Percentiles rank a stretch among this genome's conserved stretches.
Conservation (phyloP, 2,797 vertebrate species). For the Sebastes hopkinsi region DNA sequence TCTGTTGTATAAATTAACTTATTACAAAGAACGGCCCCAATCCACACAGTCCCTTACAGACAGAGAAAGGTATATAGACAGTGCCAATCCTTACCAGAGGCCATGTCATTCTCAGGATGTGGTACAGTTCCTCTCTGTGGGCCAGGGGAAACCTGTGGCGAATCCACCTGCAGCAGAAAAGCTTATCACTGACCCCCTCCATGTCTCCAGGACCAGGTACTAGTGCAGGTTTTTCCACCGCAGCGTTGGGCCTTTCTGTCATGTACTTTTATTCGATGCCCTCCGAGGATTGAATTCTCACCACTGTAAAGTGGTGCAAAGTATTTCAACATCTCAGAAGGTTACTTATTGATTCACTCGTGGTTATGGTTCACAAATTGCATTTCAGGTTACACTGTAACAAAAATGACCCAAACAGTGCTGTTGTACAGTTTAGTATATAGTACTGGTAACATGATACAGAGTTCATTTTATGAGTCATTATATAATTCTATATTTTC, state of each 20-base stretch:
- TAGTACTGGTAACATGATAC: background rate
- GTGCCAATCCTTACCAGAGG: constrained; percentile 79
- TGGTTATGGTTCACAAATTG: background rate
- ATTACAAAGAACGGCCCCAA: background rate
- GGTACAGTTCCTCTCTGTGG: constrained; percentile 79
- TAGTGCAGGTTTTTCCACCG: background rate
- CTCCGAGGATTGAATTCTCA: background rate
- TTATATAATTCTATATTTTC: background rate
- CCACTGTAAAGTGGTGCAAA: background rate
- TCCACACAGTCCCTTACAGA: background rate
- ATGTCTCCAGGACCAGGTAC: constrained; percentile 33
- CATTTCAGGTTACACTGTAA: background rate
- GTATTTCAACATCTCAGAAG: constrained; percentile 43
- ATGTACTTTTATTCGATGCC: background rate
- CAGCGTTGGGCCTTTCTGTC: background rate
- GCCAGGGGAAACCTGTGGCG: constrained; percentile 60
- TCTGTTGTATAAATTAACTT: background rate
- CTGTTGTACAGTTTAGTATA: too few relatives aligned
- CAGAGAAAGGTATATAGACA: background rate
- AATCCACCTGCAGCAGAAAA: constrained; percentile 71
- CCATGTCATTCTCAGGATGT: constrained; percentile 79
- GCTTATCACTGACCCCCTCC: constrained; percentile 57
- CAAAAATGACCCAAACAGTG: background rate
- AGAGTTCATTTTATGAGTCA: background rate
- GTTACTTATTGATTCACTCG: constrained; percentile 63